phyloP scores from a whole-genome alignment of 2,113 vertebrate genomes.

The Lamprologus lemairii region DNA sequence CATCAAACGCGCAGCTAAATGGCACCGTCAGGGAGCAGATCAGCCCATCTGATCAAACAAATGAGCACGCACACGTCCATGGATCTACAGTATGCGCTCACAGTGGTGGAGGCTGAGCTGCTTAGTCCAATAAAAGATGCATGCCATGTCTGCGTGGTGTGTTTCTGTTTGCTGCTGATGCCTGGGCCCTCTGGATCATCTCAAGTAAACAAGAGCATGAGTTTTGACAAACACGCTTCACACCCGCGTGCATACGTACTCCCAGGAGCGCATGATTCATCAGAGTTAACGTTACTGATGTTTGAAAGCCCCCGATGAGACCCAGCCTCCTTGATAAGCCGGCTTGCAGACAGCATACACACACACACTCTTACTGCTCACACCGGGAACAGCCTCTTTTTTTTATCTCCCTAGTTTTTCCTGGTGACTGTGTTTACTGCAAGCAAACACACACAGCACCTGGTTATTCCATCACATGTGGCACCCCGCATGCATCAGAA shows the following conservation, averaged over 20 bases:
- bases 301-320: conserved; percentile 46
- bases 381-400: background rate
- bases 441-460: background rate
- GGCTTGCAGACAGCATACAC: background rate
- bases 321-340: conserved; percentile 10
- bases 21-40: conserved; percentile 13
- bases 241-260: conserved; percentile 35
- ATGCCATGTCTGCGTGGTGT: conserved; percentile 29
- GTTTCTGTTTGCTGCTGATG: conserved; percentile 35
- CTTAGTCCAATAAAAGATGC: conserved; percentile 52
- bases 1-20: background rate
- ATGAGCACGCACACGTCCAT: background rate
- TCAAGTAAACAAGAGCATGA: conserved; percentile 51
- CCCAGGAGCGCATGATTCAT: conserved; percentile 54
- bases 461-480: conserved; percentile 18
- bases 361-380: background rate
- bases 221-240: conserved; percentile 59
- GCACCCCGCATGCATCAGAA: background rate
- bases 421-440: conserved; percentile 21
- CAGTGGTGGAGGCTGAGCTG: conserved; percentile 6
- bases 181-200: conserved; percentile 47
- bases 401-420: background rate
- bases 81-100: background rate
- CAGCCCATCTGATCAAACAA: conserved; percentile 22
- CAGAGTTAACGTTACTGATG: conserved; percentile 50